A percentile compares a stretch with the other conserved stretches of the same genome.
Evolutionary conservation across 1,140 invertebrate genomes (phyloP).

Genomic region (Drosophila pseudoobscura): DNA sequence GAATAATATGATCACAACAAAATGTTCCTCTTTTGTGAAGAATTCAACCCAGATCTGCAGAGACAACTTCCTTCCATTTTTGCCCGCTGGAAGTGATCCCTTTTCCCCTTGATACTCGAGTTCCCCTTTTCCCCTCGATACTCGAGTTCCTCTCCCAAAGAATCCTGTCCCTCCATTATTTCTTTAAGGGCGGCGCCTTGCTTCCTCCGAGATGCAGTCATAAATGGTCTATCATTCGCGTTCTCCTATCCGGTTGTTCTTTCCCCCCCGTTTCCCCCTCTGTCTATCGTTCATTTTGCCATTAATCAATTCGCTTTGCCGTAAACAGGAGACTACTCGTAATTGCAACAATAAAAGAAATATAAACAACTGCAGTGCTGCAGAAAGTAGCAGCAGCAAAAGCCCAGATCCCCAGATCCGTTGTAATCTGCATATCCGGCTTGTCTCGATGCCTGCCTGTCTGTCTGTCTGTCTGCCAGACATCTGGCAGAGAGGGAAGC

Average conservation of each 20-base stretch:
- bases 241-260: slow-evolving; percentile 38
- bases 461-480: slow-evolving; percentile 36
- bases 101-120: too few relatives aligned
- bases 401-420: slow-evolving; percentile 26
- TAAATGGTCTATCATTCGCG: slow-evolving; percentile 23
- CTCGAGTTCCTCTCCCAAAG: too few relatives aligned
- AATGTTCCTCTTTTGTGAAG: not conserved
- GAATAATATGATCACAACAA: not conserved
- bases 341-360: slow-evolving; percentile 76
- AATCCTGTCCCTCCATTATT: not conserved
- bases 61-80: too few relatives aligned
- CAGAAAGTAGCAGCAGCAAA: slow-evolving; percentile 24
- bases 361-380: slow-evolving; percentile 51
- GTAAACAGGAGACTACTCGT: slow-evolving; percentile 51
- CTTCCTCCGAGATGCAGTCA: slow-evolving; percentile 10
- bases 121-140: too few relatives aligned
- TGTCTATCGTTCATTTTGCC: slow-evolving; percentile 17
- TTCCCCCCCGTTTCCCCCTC: slow-evolving; percentile 17
- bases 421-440: slow-evolving; percentile 72
- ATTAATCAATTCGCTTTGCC: slow-evolving; percentile 65
- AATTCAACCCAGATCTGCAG: too few relatives aligned
- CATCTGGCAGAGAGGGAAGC: slow-evolving; percentile 15
- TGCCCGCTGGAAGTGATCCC: too few relatives aligned
- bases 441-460: slow-evolving; percentile 33
- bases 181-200: slow-evolving; percentile 13